Percentiles rank a stretch among this genome's conserved stretches.
Evolutionary conservation across 2,113 vertebrate genomes (phyloP).

Genomic region (Dromas ardeola): DNA sequence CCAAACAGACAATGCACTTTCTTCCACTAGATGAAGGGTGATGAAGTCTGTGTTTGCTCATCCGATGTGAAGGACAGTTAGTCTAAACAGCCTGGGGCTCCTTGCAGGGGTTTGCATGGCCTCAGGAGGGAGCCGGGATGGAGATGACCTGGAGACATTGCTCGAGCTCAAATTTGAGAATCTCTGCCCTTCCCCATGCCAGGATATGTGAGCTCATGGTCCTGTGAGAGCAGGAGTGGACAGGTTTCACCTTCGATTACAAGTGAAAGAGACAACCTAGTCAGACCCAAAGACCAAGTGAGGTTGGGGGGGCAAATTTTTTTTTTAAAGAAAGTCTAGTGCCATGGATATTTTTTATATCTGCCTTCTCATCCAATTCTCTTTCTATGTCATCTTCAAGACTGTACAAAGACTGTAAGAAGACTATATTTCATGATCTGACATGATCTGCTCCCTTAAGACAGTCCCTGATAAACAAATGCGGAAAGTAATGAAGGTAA

Average conservation of each 20-base stretch:
- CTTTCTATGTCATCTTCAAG: neutral
- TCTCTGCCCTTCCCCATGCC: neutral
- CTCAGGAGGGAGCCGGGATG: neutral
- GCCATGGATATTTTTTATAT: neutral
- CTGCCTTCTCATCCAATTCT: neutral
- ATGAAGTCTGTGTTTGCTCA: neutral
- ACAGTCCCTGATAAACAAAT: neutral
- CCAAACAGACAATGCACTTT: neutral
- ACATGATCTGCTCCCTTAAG: neutral
- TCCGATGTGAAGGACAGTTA: accelerated
- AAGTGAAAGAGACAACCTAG: neutral
- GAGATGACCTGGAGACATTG: neutral
- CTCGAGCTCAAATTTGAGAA: neutral
- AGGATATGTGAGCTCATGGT: neutral
- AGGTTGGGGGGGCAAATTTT: neutral
- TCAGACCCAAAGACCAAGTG: neutral
- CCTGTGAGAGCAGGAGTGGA: neutral
- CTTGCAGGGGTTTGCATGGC: neutral
- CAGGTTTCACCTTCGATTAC: neutral
- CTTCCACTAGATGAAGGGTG: neutral
- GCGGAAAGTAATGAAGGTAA: neutral
- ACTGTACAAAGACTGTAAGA: neutral
- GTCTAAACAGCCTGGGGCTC: neutral
- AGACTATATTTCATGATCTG: neutral
- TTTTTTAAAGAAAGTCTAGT: neutral